Base-by-base conservation (phyloP, 2,797 vertebrate species). In the Mormyrus proboscirostris region DNA sequence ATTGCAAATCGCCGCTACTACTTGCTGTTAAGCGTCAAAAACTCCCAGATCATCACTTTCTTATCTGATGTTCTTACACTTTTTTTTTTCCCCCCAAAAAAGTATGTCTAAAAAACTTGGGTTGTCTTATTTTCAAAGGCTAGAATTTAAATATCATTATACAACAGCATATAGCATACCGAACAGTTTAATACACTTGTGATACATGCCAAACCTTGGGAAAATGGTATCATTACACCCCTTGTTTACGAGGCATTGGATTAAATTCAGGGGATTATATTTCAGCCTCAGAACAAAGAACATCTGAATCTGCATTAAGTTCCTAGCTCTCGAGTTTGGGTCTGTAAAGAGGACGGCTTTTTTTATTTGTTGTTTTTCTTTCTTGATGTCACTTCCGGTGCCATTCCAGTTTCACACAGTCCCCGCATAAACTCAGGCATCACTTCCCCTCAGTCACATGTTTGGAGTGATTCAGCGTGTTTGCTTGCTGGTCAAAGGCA, bases 381-480 rank as follows among this genome's bases (percentile, higher is more conserved):
- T 57, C 38, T 41, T 88, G 38, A 90, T 38, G 57, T 91, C 76
- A 69, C 83, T 89, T 92, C 90, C 89, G 90, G 89, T 89, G 29
- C 47, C 51, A 89, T 3, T 91, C 50, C 41, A 86, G 3, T 89
- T 90, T 53, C 33, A n/a, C 25, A 44, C 33, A 62, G 62, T 83
- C 22, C 3, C 44, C 38, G 0, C 19, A 12, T 83, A 19, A 86
- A 16, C 69, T 57, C 5, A 76, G 86, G 86, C 89, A 47, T 89
- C 87, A 89, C 88, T 91, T 92, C 88, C 50, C 86, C 76, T 79
- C 29, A 49, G 87, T 91, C 49, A 91, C 86, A 90, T 91, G 89
- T 88, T 89, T 59, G 86, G 86, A 83, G 73, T 88, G 87, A 47
- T 88, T 90, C 33, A 89, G 90, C 76, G 76, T 90, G 87, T 91